phyloP scores from a whole-genome alignment of 2,113 vertebrate species.

The Myanophis thanlyinensis region DNA sequence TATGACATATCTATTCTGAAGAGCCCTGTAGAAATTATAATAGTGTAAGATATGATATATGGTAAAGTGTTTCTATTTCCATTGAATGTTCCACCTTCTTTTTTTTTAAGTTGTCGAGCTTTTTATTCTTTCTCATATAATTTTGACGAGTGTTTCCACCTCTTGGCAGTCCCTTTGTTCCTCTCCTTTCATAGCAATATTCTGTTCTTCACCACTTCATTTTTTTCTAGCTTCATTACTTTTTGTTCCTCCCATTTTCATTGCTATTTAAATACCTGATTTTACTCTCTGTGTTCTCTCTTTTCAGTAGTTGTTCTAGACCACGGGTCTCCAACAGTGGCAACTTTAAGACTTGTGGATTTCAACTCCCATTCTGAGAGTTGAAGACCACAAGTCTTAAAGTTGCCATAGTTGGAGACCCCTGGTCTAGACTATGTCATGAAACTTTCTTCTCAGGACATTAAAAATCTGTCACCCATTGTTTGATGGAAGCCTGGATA shows the following conservation, averaged over 20 bases:
- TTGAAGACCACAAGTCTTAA: too few species aligned
- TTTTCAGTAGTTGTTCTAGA: neutral
- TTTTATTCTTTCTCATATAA: neutral
- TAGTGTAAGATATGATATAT: neutral
- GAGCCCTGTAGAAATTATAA: neutral
- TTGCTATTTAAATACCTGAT: neutral
- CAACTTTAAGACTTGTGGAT: too few species aligned
- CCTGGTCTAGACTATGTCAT: neutral
- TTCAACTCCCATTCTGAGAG: too few species aligned
- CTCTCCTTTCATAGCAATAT: neutral
- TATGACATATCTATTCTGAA: neutral
- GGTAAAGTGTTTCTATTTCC: neutral
- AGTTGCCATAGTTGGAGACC: too few species aligned
- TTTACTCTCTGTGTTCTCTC: neutral
- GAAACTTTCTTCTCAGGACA: neutral
- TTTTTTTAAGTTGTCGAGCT: neutral
- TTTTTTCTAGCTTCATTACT: neutral
- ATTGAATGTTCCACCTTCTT: neutral
- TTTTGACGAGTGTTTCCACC: neutral
- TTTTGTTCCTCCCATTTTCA: neutral
- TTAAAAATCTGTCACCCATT: neutral
- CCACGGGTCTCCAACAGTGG: too few species aligned
- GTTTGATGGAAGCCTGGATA: neutral
- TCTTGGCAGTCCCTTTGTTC: neutral
- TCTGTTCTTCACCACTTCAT: neutral